These are phyloP conservation scores for Pardalotus punctatus DNA, from an alignment of 2,113 vertebrate genomes.

Conservation along the genomic window DNA sequence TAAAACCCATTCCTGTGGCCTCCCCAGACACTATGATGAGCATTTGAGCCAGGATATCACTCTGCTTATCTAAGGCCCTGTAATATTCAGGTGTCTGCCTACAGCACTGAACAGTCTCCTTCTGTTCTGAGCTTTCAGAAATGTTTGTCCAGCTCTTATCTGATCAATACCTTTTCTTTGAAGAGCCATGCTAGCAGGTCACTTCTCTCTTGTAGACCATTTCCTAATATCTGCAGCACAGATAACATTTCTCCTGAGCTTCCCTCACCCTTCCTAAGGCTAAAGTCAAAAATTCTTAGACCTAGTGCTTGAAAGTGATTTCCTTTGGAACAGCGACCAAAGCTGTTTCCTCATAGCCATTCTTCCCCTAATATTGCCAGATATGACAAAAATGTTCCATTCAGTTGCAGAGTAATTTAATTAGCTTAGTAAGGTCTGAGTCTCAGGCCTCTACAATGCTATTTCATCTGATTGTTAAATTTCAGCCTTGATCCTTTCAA, in stretches of 20 bases:
- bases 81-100: neutral
- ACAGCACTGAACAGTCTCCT: neutral
- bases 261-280: neutral
- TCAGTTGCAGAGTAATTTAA: neutral
- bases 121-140: neutral
- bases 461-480: neutral
- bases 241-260: neutral
- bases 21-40: neutral
- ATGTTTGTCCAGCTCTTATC: neutral
- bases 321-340: neutral
- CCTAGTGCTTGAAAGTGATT: neutral
- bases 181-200: neutral
- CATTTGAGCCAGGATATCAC: neutral
- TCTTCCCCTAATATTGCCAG: neutral
- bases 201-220: neutral
- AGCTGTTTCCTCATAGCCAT: neutral
- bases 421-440: neutral
- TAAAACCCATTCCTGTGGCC: neutral
- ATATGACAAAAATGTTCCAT: neutral
- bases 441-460: neutral
- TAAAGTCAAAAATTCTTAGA: neutral
- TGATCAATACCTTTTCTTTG: neutral
- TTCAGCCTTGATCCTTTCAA: neutral
- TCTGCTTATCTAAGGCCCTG: neutral
- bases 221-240: neutral